phyloP scores from a whole-genome alignment of 2,797 vertebrate species.

The Alectoris magna region DNA sequence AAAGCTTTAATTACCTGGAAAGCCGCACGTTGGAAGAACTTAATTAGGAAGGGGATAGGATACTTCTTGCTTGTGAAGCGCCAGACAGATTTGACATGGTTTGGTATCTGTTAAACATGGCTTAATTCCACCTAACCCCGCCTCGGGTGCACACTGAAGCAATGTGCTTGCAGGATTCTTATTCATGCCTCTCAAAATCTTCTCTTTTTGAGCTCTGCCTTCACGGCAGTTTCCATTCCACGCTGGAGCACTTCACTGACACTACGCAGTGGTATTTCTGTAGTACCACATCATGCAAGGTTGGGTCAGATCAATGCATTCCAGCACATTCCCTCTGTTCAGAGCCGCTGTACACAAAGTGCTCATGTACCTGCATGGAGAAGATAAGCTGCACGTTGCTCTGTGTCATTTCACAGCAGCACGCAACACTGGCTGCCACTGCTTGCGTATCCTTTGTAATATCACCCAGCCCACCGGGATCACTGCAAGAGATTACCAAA shows the following conservation, averaged over 20 bases:
- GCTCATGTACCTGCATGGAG: background rate
- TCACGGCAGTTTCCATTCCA: background rate
- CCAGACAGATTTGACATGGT: rapidly evolving
- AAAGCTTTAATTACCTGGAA: background rate
- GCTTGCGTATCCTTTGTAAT: background rate
- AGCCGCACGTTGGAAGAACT: background rate
- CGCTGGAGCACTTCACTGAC: rapidly evolving
- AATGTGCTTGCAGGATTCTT: background rate
- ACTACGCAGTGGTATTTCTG: background rate
- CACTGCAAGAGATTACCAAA: rapidly evolving
- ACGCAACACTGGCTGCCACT: rapidly evolving
- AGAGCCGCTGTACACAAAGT: background rate
- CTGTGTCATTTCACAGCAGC: background rate
- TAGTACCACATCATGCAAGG: no score
- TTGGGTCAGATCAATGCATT: background rate
- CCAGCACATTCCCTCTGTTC: background rate
- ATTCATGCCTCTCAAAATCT: background rate
- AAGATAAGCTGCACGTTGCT: background rate
- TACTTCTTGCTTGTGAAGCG: rapidly evolving
- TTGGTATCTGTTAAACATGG: background rate
- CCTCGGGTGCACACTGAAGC: rapidly evolving
- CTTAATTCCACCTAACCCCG: rapidly evolving
- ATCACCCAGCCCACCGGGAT: rapidly evolving
- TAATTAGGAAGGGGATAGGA: rapidly evolving
- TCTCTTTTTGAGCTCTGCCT: background rate